Percentiles rank a stretch among this genome's conserved stretches.
These are phyloP conservation scores for Poeciliopsis turneri DNA, from an alignment of 2,797 vertebrate genomes.

Conservation along the genomic window DNA sequence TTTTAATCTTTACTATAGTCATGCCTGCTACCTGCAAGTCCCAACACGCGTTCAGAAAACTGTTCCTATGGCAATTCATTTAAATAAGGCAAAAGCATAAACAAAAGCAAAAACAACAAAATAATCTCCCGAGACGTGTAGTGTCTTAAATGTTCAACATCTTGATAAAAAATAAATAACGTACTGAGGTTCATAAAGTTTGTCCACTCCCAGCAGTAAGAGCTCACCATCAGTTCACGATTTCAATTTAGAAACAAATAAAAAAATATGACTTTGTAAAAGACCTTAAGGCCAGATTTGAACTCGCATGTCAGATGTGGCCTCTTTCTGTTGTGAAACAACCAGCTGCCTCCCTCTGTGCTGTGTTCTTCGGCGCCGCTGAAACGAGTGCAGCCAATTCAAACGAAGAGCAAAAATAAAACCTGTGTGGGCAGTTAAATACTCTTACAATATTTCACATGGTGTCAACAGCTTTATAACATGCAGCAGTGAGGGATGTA, in stretches of 20 bases:
- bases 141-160: conserved; percentile 32
- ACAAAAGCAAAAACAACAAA: conserved; percentile 41
- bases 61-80: conserved; percentile 51
- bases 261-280: conserved; percentile 24
- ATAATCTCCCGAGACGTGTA: conserved; percentile 37
- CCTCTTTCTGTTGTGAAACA: conserved; percentile 18
- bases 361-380: conserved; percentile 10
- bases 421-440: conserved; percentile 41
- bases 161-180: conserved; percentile 23
- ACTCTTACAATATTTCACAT: conserved; percentile 36
- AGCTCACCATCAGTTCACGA: conserved; percentile 23
- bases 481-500: conserved; percentile 32
- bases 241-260: neutral
- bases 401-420: conserved; percentile 20
- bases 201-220: conserved; percentile 24
- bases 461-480: conserved; percentile 28
- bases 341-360: conserved; percentile 11
- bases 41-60: conserved; percentile 44
- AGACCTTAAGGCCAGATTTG: conserved; percentile 28
- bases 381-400: conserved; percentile 23
- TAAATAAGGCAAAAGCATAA: conserved; percentile 69
- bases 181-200: conserved; percentile 25
- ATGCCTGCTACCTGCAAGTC: conserved; percentile 37
- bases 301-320: conserved; percentile 31
- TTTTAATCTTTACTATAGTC: conserved; percentile 21